These are phyloP conservation scores for Dolichotis patagonum DNA, from an alignment of 2,113 vertebrate species.

Conservation along the genomic window DNA sequence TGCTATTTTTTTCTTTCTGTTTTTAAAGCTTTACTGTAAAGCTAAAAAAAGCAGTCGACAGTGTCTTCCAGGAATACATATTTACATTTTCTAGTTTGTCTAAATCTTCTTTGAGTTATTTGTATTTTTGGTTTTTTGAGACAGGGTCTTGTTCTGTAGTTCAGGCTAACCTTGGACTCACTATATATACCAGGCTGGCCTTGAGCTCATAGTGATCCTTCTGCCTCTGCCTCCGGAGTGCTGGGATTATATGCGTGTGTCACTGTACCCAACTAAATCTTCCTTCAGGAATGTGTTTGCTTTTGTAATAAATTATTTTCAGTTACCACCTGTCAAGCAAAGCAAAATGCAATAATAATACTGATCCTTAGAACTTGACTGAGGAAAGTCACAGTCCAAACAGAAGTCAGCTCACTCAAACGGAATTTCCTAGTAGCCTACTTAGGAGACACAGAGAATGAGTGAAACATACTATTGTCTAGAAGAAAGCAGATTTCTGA, in stretches of 20 bases:
- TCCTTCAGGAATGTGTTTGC: neutral
- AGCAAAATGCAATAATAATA: neutral
- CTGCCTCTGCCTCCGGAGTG: neutral
- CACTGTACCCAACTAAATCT: neutral
- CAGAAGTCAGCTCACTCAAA: neutral
- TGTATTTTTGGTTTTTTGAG: neutral
- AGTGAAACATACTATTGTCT: neutral
- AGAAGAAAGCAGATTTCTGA: neutral
- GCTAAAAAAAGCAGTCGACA: neutral
- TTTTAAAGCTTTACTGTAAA: neutral
- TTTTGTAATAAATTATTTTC: constrained; percentile 33
- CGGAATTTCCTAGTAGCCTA: neutral
- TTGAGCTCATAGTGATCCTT: neutral
- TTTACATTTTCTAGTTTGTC: constrained; percentile 38
- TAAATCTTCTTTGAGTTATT: neutral
- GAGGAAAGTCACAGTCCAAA: neutral
- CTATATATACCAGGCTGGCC: too few relatives aligned
- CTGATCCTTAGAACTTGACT: neutral
- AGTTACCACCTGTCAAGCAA: neutral
- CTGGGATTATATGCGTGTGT: neutral
- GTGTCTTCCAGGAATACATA: neutral
- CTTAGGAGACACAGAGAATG: neutral
- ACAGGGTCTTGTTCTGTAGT: neutral
- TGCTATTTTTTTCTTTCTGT: neutral
- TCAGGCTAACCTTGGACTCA: neutral